Base-by-base conservation (phyloP, 1,140 invertebrate genomes). In the Dreissena polymorpha region DNA sequence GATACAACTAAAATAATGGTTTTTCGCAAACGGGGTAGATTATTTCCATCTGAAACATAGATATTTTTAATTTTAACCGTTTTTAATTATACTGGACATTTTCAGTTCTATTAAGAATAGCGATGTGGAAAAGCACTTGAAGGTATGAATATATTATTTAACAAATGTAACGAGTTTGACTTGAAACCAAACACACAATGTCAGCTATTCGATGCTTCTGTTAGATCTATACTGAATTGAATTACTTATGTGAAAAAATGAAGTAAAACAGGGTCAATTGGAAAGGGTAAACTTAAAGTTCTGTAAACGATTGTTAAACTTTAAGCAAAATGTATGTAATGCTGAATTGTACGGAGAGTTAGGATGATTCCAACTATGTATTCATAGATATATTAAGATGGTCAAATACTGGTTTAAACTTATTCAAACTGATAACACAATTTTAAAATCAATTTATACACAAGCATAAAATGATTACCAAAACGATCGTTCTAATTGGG, bases 211-310 rank as follows among this genome's bases (percentile, higher is more conserved):
- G 18, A 68, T 68, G 67, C 67, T 29, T 68, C 21, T 27, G 25
- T 68, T 21, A n/a, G 67, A 21, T 68, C 67, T 68, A 68, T 68
- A 21, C 67, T 68, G 67, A 68, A n/a, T n/a, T n/a, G n/a, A n/a
- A 68, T 29, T 8, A 68, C 25, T 1, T n/a, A 29, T 68, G 21
- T 25, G 67, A 68, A n/a, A 27, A n/a, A 7, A 27, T 68, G 21
- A n/a, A n/a, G 67, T 18, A 16, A 21, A 25, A 68, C 67, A 21
- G 21, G 21, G 16, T 68, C 67, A 18, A 68, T 25, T 39, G 25
- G 27, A 68, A 68, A 68, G 67, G 67, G 29, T 68, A 25, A 5
- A 68, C 29, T 8, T 68, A 29, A 29, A 25, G 29, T 16, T 16
- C 29, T 16, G 29, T 68, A 39, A 39, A 39, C 39, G 39, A 39